These are phyloP conservation scores for Spondyliosoma cantharus DNA, from an alignment of 2,797 vertebrate genomes.

Conservation along the genomic window DNA sequence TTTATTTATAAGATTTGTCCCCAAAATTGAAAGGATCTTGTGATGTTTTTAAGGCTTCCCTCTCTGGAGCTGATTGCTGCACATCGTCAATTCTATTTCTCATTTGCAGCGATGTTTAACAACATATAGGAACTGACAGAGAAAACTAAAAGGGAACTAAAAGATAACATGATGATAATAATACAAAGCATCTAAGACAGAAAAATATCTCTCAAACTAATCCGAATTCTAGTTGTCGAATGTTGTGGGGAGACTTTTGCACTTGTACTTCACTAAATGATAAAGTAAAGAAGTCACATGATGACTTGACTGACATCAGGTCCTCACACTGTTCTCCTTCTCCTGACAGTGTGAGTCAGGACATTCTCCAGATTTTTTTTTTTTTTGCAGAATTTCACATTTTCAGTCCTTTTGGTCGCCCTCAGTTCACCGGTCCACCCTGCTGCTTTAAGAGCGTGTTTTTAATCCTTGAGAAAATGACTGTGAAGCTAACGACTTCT, in stretches of 20 bases:
- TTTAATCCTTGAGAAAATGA: constrained; percentile 95
- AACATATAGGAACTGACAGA: neutral
- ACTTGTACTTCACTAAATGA: neutral
- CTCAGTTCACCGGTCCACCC: constrained; percentile 74
- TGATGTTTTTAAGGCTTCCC: too few relatives aligned
- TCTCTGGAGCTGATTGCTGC: neutral
- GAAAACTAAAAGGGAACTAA: neutral
- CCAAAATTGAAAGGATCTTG: neutral
- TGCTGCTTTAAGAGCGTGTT: constrained; percentile 92
- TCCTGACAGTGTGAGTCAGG: constrained; percentile 38
- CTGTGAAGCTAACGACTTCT: constrained; percentile 97
- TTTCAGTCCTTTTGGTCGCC: constrained; percentile 11
- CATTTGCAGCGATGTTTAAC: neutral
- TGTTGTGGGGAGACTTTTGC: neutral
- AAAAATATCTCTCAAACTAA: neutral
- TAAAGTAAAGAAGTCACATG: neutral
- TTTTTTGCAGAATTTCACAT: constrained; percentile 15
- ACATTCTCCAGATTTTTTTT: constrained; percentile 47
- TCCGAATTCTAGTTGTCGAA: neutral
- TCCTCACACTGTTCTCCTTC: neutral
- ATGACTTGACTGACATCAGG: neutral
- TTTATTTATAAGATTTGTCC: neutral
- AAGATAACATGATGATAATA: neutral
- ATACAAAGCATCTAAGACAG: neutral
- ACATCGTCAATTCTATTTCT: neutral